phyloP scores from a whole-genome alignment of 2,113 vertebrate species.

The Chlorodrepanis virens region DNA sequence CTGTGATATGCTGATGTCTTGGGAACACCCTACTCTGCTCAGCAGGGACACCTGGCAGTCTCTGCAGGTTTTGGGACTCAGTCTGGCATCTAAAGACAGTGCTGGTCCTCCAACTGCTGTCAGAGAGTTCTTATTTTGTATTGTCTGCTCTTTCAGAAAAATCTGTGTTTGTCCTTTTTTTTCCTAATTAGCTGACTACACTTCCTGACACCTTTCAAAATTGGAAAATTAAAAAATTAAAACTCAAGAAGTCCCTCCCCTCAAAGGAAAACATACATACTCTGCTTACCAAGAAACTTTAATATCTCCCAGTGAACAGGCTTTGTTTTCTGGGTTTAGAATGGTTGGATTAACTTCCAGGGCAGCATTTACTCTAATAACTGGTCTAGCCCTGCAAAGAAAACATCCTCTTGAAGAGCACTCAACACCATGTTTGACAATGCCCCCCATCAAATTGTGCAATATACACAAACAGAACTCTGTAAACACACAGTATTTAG shows the following conservation, averaged over 20 bases:
- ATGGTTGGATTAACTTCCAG: constrained; percentile 90
- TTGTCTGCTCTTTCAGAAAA: not conserved
- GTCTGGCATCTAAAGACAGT: not conserved
- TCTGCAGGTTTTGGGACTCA: not conserved
- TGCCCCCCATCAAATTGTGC: not conserved
- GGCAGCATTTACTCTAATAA: constrained; percentile 88
- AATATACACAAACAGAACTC: not conserved
- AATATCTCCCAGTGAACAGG: constrained; percentile 73
- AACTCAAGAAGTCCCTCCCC: not conserved
- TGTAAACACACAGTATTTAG: not conserved
- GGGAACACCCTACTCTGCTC: not conserved
- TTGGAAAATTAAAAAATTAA: not conserved
- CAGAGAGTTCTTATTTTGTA: not conserved
- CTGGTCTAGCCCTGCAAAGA: constrained; percentile 86
- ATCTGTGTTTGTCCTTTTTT: not conserved
- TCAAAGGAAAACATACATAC: not conserved
- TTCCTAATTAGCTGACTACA: not conserved
- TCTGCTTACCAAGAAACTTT: constrained; percentile 88
- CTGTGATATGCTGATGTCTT: not conserved
- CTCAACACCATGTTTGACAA: not conserved
- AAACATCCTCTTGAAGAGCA: not conserved
- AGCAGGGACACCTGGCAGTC: not conserved
- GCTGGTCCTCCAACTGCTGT: not conserved
- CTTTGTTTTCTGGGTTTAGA: constrained; percentile 90
- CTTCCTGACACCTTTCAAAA: not conserved